Evolutionary conservation across 2,888 invertebrate species (phyloP), one percentile per base, ranked within the genome.

Genomic region (Netelia inedita): DNA sequence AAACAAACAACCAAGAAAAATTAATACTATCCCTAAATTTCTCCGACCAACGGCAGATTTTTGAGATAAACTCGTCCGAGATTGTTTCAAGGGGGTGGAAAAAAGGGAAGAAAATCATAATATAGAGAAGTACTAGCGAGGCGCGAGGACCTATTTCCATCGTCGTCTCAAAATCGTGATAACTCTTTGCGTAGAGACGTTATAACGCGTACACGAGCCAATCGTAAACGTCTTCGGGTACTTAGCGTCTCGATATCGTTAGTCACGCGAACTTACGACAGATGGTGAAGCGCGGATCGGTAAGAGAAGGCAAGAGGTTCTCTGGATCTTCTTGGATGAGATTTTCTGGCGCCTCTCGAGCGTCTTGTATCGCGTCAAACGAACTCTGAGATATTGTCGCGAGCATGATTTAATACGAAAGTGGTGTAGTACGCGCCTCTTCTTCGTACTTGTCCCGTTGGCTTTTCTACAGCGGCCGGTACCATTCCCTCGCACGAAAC

Each of bases 201-300:
- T 74, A 74, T 71, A 84, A 63, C 65, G 74, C 75, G 63, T 69
- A 83, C 87, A 87, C 68, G 83, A 83, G 35, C 87, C 88, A 86
- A 89, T 88, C 87, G 83, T 79, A 86, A 85, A 74, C 82, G 86
- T 86, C 86, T 87, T 88, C 86, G 76, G 81, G 79, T 83, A 78
- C 74, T 90, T 88, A 87, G 82, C 76, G 85, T 88, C 87, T 46
- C 87, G 87, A 88, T 91, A 88, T 89, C 88, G 88, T 91, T 88
- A 91, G 85, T 89, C 89, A 89, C 88, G 86, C 81, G 82, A 78
- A 91, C 85, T 89, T 90, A 89, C 85, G 87, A 83, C 46, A 73
- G 78, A 46, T 50, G 55, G n/a, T n/a, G 41, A 65, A 19, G n/a
- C 14, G 19, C 1, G 14, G 3, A 9, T 43, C 6, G 72, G 57